Base-by-base conservation (phyloP, 2,888 invertebrate genomes). In the Lepidocyrtinus sp. region DNA sequence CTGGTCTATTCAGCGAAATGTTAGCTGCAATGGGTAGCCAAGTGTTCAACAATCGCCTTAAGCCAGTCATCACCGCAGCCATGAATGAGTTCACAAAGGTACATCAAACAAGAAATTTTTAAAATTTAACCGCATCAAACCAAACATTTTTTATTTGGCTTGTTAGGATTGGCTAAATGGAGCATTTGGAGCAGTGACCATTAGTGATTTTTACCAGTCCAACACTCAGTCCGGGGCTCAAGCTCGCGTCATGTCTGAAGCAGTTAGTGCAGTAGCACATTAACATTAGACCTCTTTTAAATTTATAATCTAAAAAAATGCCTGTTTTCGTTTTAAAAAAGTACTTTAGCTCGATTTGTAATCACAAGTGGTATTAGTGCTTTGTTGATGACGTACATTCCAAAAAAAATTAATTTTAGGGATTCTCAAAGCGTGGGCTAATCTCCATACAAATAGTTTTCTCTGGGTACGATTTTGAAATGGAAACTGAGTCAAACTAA, bases 61-160 rank as follows among this genome's bases (percentile, higher is more conserved):
- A 81, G 67, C 83, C 83, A 45, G 75, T 83, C 1, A 81, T 83
- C 21, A 78, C 81, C 3, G 67, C 72, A 9, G 76, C 83, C 21
- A 81, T 83, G 81, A 78, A 81, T 50, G 83, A 83, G 24, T 82
- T 78, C 64, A 82, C 78, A 25, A 82, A 82, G 78, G 82, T 82
- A 68, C 59, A 26, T n/a, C n/a, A n/a, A n/a, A n/a, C n/a, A n/a
- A n/a, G n/a, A n/a, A n/a, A n/a, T n/a, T n/a, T n/a, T n/a, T n/a
- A n/a, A n/a, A n/a, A n/a, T 9, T 22, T 9, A 21, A 62, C 62
- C 19, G 22, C 62, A 22, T 21, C 62, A 62, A 62, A 62, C 62
- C n/a, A 24, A 19, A 59, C 61, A n/a, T n/a, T 61, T 21, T 61
- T 24, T 55, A 26, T 61, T 61, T 17, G n/a, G 5, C 55, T n/a